Evolutionary conservation across 2,888 invertebrate genomes (phyloP), one percentile per base, ranked within the genome.

Genomic region (Brachypterus glaber): DNA sequence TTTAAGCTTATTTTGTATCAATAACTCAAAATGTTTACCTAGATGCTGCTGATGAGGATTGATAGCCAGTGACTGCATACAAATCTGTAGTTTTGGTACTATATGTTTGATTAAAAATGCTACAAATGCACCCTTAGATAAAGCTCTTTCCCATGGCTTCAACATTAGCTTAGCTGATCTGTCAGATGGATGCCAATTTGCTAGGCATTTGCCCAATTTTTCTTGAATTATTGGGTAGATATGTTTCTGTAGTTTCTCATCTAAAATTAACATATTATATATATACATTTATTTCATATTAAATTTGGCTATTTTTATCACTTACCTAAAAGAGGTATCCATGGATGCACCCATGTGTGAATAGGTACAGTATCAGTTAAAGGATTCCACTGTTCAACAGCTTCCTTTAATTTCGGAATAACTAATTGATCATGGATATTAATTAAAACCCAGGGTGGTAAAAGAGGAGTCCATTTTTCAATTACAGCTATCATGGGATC

Each of bases 301-400:
- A n/a, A n/a, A n/a, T n/a, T n/a, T n/a, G n/a, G n/a, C n/a, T n/a
- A n/a, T n/a, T n/a, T n/a, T n/a, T 29, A 29, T 12, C 5, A 35
- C 54, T 59, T 64, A 71, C 87, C 84, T 58, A 95, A 76, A 4
- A 89, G 66, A 0, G 83, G 82, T 41, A 93, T 77, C 98, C 98
- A 99, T 0, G 97, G 97, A 62, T 95, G 82, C 43, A 96, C 80
- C 98, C 98, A 98, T 3, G 83, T 77, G 63, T 98, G 96, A 48
- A 99, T 86, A 9, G 97, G 97, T 47, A 92, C 78, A 0, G 88
- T 87, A 62, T 98, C 97, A 0, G 85, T 85, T 2, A 93, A 72
- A 1, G 98, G 98, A 70, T 98, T 90, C 98, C 98, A 97, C 36
- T 74, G 76, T 30, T 85, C 77, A 0, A 92, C 92, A 48, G 85